Evolutionary conservation across 2,888 invertebrate genomes (phyloP).

Genomic region (Lasioglossum morio): DNA sequence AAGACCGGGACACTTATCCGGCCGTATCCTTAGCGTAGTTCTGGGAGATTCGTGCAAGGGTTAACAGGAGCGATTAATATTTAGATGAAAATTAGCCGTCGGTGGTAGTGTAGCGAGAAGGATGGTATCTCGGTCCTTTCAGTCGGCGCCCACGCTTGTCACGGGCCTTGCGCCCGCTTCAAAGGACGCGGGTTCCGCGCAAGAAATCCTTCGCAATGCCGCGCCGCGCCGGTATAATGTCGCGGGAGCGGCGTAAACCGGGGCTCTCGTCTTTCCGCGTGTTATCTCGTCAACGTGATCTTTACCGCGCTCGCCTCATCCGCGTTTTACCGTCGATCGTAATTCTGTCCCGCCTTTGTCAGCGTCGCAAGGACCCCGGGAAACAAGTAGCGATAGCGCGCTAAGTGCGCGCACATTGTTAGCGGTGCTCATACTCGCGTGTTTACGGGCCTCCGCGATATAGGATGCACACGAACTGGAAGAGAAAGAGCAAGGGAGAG

Average conservation of each 20-base stretch:
- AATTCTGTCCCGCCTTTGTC: slow-evolving; percentile 53
- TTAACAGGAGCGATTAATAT: not conserved
- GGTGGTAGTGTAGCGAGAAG: not conserved
- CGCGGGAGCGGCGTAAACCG: not conserved
- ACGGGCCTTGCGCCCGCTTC: not conserved
- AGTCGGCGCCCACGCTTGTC: not conserved
- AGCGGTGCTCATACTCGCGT: slow-evolving; percentile 20
- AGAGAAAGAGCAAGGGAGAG: not conserved
- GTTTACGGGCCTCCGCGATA: slow-evolving; percentile 38
- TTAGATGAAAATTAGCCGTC: slow-evolving; percentile 4
- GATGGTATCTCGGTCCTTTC: slow-evolving; percentile 5
- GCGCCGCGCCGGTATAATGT: not conserved
- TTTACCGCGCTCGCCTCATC: slow-evolving; percentile 45
- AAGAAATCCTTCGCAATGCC: slow-evolving; percentile 10
- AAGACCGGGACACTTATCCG: not conserved
- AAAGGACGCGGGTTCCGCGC: slow-evolving; percentile 7
- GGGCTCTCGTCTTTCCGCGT: slow-evolving; percentile 15
- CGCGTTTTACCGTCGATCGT: slow-evolving; percentile 59
- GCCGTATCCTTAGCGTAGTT: not conserved
- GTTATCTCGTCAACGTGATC: slow-evolving; percentile 50
- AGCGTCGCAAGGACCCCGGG: slow-evolving; percentile 16
- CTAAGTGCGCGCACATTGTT: slow-evolving; percentile 52
- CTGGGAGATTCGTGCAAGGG: not conserved
- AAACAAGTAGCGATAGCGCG: slow-evolving; percentile 44
- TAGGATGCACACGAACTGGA: not conserved